Evolutionary conservation across 2,797 vertebrate species (phyloP).

Genomic region (Anisognathus igniventris): DNA sequence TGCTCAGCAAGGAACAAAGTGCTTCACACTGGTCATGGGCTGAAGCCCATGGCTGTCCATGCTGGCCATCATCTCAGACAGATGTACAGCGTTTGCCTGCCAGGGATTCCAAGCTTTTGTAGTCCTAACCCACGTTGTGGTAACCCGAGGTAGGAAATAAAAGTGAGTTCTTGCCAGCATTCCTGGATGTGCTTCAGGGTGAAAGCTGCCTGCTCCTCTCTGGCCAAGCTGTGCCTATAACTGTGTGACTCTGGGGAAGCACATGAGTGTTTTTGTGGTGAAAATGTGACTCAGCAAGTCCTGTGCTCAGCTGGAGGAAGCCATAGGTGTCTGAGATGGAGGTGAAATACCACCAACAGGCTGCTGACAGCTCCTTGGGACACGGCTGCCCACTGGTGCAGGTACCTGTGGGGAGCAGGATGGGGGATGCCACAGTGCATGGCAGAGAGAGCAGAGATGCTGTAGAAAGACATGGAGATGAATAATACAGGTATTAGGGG

Average conservation of each 20-base stretch:
- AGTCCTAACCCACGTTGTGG: background rate
- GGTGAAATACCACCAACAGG: background rate
- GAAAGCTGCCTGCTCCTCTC: slow-evolving; percentile 33
- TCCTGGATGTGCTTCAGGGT: slow-evolving; percentile 36
- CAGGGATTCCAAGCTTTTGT: slow-evolving; percentile 36
- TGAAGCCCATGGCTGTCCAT: background rate
- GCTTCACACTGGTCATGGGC: slow-evolving; percentile 37
- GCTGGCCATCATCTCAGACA: slow-evolving; percentile 34
- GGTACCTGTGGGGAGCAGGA: background rate
- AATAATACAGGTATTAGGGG: fast-evolving
- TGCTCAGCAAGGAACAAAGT: slow-evolving; percentile 51
- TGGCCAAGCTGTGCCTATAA: slow-evolving; percentile 20
- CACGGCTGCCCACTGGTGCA: fast-evolving
- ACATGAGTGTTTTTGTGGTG: background rate
- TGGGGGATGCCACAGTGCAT: fast-evolving
- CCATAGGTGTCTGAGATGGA: background rate
- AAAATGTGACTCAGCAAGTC: slow-evolving; percentile 55
- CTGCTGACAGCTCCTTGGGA: background rate
- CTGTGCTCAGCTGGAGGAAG: background rate
- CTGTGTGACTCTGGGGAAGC: background rate
- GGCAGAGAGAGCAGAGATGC: background rate
- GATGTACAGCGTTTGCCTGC: background rate
- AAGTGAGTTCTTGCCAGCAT: background rate
- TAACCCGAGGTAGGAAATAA: slow-evolving; percentile 55
- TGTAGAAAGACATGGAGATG: background rate